A percentile compares a stretch with the other conserved stretches of the same genome.
Conservation (phyloP, 1,140 invertebrate species). For the Palaemon carinicauda region DNA sequence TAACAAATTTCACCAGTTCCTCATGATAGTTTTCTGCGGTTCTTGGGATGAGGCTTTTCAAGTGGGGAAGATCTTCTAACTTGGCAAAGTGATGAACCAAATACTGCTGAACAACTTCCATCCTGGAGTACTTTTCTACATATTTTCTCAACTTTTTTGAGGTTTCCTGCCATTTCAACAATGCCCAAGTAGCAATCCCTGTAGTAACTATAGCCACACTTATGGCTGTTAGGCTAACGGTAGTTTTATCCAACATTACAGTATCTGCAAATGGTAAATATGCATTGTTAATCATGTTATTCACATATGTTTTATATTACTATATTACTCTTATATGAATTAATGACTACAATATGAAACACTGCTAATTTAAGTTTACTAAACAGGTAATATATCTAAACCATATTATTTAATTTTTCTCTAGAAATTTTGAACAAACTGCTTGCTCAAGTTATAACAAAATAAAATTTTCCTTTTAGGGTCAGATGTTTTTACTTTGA, state of each 20-base stretch:
- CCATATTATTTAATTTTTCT: too few species aligned
- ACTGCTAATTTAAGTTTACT: too few species aligned
- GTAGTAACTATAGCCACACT: conserved; percentile 19
- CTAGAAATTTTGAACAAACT: too few species aligned
- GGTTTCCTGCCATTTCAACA: conserved; percentile 41
- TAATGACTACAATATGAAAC: too few species aligned
- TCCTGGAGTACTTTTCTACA: conserved; percentile 17
- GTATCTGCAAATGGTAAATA: background rate
- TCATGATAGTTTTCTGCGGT: conserved; percentile 33
- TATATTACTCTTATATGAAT: too few species aligned
- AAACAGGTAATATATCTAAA: too few species aligned
- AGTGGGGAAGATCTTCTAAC: conserved; percentile 10
- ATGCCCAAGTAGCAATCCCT: conserved; percentile 35
- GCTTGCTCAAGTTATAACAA: too few species aligned
- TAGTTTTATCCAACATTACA: conserved; percentile 6
- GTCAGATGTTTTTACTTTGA: too few species aligned
- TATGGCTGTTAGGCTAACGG: background rate
- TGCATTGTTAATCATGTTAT: background rate
- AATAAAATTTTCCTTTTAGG: too few species aligned
- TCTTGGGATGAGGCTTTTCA: conserved; percentile 31
- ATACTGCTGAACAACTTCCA: conserved; percentile 33
- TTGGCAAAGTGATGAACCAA: conserved; percentile 41
- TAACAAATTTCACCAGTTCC: conserved; percentile 28
- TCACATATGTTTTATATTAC: too few species aligned
- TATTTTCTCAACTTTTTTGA: background rate